Percentiles rank a stretch among this genome's conserved stretches.
These are phyloP conservation scores for Iguana delicatissima DNA, from an alignment of 2,797 vertebrate species.

Conservation along the genomic window DNA sequence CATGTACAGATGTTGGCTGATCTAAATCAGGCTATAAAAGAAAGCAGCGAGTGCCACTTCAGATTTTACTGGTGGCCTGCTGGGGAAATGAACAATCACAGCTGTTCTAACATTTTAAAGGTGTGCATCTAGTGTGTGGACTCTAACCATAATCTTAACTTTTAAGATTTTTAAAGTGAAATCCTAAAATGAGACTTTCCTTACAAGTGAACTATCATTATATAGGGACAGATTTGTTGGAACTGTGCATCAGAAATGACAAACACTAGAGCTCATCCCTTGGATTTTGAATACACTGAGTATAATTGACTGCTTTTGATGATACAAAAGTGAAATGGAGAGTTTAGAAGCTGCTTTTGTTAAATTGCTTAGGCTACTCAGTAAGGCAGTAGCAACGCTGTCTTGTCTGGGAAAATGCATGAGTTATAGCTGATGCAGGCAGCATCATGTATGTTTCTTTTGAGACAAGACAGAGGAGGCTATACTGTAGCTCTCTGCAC, in stretches of 20 bases:
- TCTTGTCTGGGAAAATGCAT: background rate
- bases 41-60: conserved; percentile 15
- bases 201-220: background rate
- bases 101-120: background rate
- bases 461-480: too few relatives aligned
- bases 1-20: background rate
- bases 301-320: background rate
- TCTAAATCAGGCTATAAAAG: background rate
- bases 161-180: too few relatives aligned
- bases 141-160: too few relatives aligned
- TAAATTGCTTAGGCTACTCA: background rate
- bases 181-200: background rate
- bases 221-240: background rate
- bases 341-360: conserved; percentile 15
- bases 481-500: too few relatives aligned
- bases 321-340: background rate
- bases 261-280: background rate
- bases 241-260: background rate
- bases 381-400: conserved; percentile 5
- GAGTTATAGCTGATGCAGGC: too few relatives aligned
- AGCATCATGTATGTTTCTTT: too few relatives aligned
- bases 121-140: too few relatives aligned
- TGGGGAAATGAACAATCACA: background rate
- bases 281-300: background rate
- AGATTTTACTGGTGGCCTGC: conserved; percentile 9